These are phyloP conservation scores for Hippopotamus amphibius DNA, from an alignment of 2,113 vertebrate species.

Conservation along the genomic window DNA sequence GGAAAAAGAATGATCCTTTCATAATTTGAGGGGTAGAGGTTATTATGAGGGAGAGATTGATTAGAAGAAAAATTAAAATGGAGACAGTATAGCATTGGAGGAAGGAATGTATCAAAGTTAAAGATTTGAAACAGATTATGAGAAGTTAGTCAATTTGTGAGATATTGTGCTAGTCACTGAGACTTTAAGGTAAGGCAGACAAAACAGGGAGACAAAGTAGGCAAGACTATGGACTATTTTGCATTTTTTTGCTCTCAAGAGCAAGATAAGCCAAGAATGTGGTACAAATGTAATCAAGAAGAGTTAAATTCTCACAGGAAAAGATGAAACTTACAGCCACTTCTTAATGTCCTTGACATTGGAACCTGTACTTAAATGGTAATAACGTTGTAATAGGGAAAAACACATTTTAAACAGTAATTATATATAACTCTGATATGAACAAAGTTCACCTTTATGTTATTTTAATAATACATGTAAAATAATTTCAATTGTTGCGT, in stretches of 20 bases:
- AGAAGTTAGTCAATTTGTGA: background rate
- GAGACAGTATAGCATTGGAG: background rate
- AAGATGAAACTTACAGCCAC: background rate
- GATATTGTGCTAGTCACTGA: background rate
- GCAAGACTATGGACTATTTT: background rate
- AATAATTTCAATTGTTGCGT: background rate
- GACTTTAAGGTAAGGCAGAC: background rate
- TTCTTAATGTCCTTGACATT: background rate
- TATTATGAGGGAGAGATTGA: background rate
- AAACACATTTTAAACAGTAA: background rate
- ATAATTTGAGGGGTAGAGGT: background rate
- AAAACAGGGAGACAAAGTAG: background rate
- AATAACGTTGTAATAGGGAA: background rate
- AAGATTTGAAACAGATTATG: background rate
- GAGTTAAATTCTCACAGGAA: constrained; percentile 16
- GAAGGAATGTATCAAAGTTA: background rate
- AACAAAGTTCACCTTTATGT: background rate
- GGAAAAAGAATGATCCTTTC: background rate
- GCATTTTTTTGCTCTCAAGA: constrained; percentile 24
- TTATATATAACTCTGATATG: background rate
- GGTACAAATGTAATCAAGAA: constrained; percentile 28
- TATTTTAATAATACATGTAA: background rate
- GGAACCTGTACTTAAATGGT: background rate
- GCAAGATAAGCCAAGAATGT: background rate
- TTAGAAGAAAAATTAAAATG: background rate